Conservation (phyloP, 2,797 vertebrate genomes). For the Diglossa cyanea region DNA sequence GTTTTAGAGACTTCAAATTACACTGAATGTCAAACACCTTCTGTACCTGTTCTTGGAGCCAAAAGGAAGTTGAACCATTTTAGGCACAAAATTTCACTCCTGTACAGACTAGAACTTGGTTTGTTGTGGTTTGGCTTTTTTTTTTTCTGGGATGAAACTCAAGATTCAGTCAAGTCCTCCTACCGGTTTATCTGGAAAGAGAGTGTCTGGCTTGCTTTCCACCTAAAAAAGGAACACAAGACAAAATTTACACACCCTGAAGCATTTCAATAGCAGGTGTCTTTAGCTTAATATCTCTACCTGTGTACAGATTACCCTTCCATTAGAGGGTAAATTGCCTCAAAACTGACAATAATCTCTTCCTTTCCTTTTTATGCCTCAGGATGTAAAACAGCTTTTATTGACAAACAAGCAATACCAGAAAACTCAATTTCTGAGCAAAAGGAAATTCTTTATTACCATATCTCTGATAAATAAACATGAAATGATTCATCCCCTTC, state of each 20-base stretch:
- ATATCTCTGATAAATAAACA: not conserved
- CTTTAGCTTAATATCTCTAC: not conserved
- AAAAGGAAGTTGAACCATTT: not conserved
- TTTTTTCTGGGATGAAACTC: not conserved
- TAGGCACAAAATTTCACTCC: not conserved
- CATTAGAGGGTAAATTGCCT: not conserved
- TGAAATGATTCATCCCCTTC: not conserved
- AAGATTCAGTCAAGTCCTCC: not conserved
- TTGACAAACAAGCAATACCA: not conserved
- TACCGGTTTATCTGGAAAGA: not conserved
- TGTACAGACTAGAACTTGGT: not conserved
- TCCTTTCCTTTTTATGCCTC: not conserved
- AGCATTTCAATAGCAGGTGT: not conserved
- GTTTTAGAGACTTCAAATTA: not conserved
- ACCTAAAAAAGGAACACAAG: not conserved
- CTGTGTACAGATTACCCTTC: not conserved
- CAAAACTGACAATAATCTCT: not conserved
- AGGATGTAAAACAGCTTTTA: not conserved
- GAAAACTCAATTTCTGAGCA: not conserved
- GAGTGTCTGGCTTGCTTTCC: not conserved
- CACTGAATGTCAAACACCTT: not conserved
- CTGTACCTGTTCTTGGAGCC: not conserved
- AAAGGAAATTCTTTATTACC: not conserved
- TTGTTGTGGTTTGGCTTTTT: not conserved
- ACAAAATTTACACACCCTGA: not conserved